Percentiles rank a stretch among this genome's conserved stretches.
Evolutionary conservation across 2,797 vertebrate species (phyloP).

Genomic region (Pelobates cultripes): DNA sequence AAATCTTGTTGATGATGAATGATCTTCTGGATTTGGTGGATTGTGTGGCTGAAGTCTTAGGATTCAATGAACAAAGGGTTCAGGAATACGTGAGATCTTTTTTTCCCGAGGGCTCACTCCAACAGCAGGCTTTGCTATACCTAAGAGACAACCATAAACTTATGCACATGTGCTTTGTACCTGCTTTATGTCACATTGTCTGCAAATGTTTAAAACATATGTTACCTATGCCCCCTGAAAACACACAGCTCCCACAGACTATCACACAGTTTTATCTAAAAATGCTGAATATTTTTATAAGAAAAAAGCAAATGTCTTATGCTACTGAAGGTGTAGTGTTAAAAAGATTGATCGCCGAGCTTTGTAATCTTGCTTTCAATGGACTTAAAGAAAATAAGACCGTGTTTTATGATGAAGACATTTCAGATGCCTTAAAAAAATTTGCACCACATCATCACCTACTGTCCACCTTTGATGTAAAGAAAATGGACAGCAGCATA

Average conservation of each 20-base stretch:
- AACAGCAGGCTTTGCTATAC: constrained; percentile 68
- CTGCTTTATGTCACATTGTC: constrained; percentile 82
- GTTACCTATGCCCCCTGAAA: constrained; percentile 51
- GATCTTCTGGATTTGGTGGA: constrained; percentile 67
- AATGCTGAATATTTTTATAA: constrained; percentile 76
- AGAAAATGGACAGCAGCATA: constrained; percentile 57
- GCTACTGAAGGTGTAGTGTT: constrained; percentile 45
- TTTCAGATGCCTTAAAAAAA: constrained; percentile 67
- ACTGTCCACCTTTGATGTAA: constrained; percentile 75
- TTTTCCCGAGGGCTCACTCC: constrained; percentile 65
- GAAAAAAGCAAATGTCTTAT: constrained; percentile 37
- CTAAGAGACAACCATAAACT: constrained; percentile 73
- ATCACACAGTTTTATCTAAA: constrained; percentile 84
- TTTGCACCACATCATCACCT: constrained; percentile 75
- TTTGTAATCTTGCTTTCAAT: constrained; percentile 78
- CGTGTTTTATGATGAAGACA: constrained; percentile 75
- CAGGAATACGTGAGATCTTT: constrained; percentile 77
- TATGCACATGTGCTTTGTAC: constrained; percentile 79
- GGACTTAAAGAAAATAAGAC: constrained; percentile 77
- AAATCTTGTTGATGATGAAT: constrained; percentile 65
- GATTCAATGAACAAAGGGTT: constrained; percentile 75
- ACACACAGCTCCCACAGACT: constrained; percentile 73
- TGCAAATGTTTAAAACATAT: constrained; percentile 83
- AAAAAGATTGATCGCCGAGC: constrained; percentile 66
- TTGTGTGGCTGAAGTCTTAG: constrained; percentile 76